Conservation (phyloP, 2,113 vertebrate species). For the Lophius piscatorius region DNA sequence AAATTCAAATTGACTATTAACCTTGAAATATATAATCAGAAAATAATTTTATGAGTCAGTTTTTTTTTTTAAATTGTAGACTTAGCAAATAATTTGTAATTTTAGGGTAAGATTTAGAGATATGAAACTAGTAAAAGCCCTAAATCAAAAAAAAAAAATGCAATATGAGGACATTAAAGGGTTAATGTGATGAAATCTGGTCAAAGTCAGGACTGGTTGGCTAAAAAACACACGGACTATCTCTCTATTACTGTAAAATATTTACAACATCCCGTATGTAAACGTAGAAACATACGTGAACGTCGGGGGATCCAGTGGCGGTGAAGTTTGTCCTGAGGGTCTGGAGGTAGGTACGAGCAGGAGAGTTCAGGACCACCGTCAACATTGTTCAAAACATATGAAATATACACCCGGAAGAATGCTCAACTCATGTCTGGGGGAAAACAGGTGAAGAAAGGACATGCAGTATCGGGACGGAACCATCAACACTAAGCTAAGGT, state of each 20-base stretch:
- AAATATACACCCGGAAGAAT: conserved; percentile 28
- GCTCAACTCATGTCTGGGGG: conserved; percentile 42
- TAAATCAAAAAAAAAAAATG: no score
- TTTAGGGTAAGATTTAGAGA: no score
- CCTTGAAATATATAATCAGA: no score
- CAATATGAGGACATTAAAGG: no score
- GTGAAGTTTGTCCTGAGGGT: conserved; percentile 77
- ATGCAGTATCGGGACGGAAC: conserved; percentile 38
- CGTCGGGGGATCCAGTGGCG: no score
- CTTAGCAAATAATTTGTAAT: no score
- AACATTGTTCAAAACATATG: conserved; percentile 29
- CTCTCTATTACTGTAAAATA: conserved; percentile 29
- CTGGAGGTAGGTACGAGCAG: conserved; percentile 71
- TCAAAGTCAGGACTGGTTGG: conserved; percentile 15
- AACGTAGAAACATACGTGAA: conserved; percentile 33
- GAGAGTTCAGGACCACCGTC: conserved; percentile 45
- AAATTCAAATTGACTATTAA: conserved; percentile 25
- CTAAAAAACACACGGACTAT: conserved; percentile 5
- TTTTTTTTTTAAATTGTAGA: no score
- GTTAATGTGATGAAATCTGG: no score
- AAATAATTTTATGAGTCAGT: no score
- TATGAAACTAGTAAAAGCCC: no score
- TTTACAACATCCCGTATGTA: conserved; percentile 21
- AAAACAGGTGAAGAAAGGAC: conserved; percentile 25
- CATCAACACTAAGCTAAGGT: conserved; percentile 24